These are phyloP conservation scores for Myiothlypis chrysogaster DNA, from an alignment of 2,797 vertebrate species.

Conservation along the genomic window DNA sequence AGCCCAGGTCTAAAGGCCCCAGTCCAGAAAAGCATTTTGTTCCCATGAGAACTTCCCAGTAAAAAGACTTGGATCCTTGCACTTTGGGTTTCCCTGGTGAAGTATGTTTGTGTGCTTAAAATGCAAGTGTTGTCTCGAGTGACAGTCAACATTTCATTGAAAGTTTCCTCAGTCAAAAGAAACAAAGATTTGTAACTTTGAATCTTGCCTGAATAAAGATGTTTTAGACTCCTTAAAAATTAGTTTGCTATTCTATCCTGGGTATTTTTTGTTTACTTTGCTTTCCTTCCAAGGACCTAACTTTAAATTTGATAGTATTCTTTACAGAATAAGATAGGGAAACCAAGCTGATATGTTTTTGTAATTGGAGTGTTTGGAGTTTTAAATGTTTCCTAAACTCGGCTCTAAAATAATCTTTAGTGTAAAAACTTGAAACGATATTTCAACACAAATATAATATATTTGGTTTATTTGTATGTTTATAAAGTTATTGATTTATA, in stretches of 20 bases:
- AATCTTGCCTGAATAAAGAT: not conserved
- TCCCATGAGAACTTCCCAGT: not conserved
- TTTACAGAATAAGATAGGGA: not conserved
- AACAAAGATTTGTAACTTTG: not conserved
- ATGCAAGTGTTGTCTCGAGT: not conserved
- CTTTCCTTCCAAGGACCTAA: not conserved
- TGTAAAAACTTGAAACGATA: not conserved
- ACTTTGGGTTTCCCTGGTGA: not conserved
- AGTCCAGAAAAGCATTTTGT: not conserved
- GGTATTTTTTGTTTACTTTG: not conserved
- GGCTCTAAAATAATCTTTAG: not conserved
- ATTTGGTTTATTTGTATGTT: constrained; percentile 52
- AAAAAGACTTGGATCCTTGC: not conserved
- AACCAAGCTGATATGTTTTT: not conserved
- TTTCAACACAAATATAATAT: constrained; percentile 52
- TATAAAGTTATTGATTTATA: constrained; percentile 37
- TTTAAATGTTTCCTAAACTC: constrained; percentile 1
- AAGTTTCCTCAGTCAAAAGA: not conserved
- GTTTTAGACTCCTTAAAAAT: not conserved
- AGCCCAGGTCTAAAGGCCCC: not conserved
- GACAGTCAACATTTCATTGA: not conserved
- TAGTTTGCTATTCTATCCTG: not conserved
- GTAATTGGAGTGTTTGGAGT: not conserved
- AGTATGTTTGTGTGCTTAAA: not conserved
- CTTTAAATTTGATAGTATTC: not conserved